Evolutionary conservation across 2,888 invertebrate genomes (phyloP), one percentile per base, ranked within the genome.

Genomic region (Euzophera pinguis): DNA sequence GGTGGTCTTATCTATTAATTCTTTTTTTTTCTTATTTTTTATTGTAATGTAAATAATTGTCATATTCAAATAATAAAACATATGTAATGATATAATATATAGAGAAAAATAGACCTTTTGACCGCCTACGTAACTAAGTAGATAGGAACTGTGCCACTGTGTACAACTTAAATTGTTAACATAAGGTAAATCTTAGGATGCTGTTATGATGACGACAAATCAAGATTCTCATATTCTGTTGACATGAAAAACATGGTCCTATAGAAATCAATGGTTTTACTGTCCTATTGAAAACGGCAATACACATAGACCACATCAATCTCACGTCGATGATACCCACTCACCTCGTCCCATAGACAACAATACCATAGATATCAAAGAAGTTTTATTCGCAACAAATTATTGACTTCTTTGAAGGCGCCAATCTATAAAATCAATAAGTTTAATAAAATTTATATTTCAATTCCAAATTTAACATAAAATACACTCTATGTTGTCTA

Each of bases 351-450:
- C 60, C 50, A 53, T 34, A 52, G 51, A 42, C 47, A 47, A 57
- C 53, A 57, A 54, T 29, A 53, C 53, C 59, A 53, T 49, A 55
- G 55, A 53, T 45, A 27, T 50, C 57, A 63, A 70, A 67, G 66
- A 63, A 74, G 69, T 69, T 78, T 74, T 68, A 81, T 81, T 77
- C 61, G 74, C 71, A 78, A 83, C 86, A 85, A 88, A 87, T 87
- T 84, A 80, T 80, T 62, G 60, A 59, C 57, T 84, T 82, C 82
- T 71, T 27, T 70, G 84, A 84, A 84, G 77, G 78, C 81, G 82
- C 78, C 76, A 70, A 76, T 62, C 54, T 67, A 48, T 37, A 38
- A 38, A 48, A 48, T 50, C 29, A 13, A 39, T 50, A 17, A 45
- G 8, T 32, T 35, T 10, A 16, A 47, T 47, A 14, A 39, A 37